A percentile compares a stretch with the other conserved stretches of the same genome.
These are phyloP conservation scores for Synergus itoensis DNA, from an alignment of 2,888 invertebrate species.

Conservation along the genomic window DNA sequence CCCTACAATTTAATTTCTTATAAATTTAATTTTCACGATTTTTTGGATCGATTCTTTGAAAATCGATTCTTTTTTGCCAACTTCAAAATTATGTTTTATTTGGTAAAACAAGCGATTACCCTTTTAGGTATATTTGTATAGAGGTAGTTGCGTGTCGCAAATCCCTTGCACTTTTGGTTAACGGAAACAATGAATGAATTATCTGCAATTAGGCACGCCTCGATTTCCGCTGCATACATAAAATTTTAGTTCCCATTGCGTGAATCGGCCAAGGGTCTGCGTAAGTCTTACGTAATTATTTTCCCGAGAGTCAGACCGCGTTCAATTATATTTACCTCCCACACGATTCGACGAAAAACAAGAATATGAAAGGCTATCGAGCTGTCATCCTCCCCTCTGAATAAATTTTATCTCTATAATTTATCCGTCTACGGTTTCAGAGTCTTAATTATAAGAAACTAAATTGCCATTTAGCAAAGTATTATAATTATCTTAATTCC, in stretches of 20 bases:
- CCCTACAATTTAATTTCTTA: no score
- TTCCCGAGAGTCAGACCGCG: constrained; percentile 17
- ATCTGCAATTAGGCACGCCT: constrained; percentile 39
- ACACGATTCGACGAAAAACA: constrained; percentile 21
- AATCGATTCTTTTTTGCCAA: no score
- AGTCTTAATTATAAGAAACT: neutral
- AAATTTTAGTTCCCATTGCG: constrained; percentile 22
- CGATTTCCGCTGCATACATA: constrained; percentile 37
- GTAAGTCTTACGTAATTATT: constrained; percentile 33
- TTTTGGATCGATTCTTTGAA: no score
- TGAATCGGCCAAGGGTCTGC: constrained; percentile 12
- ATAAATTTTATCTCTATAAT: constrained; percentile 21
- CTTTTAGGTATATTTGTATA: neutral
- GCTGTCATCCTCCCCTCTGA: constrained; percentile 13
- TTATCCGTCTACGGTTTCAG: neutral
- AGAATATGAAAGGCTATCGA: constrained; percentile 20
- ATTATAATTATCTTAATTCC: neutral
- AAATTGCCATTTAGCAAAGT: neutral
- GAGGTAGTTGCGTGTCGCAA: constrained; percentile 5
- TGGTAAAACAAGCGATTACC: no score
- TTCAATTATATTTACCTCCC: constrained; percentile 35
- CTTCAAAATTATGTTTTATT: no score
- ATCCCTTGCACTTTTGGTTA: constrained; percentile 9
- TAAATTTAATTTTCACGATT: no score
- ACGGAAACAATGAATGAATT: constrained; percentile 24